Evolutionary conservation across 2,888 invertebrate genomes (phyloP).

Genomic region (Apodemia zela): DNA sequence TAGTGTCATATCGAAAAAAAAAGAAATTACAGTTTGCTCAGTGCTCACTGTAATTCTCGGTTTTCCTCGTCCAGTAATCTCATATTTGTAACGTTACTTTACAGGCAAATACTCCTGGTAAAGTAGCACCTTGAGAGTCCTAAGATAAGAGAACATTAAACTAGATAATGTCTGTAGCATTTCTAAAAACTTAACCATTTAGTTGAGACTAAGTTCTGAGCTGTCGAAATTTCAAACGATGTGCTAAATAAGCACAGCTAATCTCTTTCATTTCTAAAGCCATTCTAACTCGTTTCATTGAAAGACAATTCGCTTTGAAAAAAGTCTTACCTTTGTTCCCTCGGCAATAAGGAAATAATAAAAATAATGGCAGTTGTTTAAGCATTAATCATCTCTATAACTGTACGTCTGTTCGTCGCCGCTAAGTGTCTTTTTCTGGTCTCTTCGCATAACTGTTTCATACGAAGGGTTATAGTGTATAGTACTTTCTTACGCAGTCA

Average conservation of each 20-base stretch:
- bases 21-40: too few species aligned
- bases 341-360: constrained; percentile 31
- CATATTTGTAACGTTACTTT: too few species aligned
- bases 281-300: neutral
- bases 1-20: too few species aligned
- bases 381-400: constrained; percentile 38
- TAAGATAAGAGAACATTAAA: neutral
- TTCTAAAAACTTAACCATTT: neutral
- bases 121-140: too few species aligned
- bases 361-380: constrained; percentile 25
- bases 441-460: constrained; percentile 35
- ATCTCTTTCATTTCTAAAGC: constrained; percentile 1
- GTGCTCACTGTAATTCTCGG: too few species aligned
- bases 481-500: neutral
- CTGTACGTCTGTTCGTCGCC: constrained; percentile 33
- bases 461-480: constrained; percentile 11
- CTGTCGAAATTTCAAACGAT: neutral
- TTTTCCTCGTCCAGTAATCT: too few species aligned
- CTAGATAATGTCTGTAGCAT: neutral
- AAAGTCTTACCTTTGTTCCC: constrained; percentile 33
- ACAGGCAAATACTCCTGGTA: too few species aligned
- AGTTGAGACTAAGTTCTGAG: neutral
- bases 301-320: constrained; percentile 3
- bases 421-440: constrained; percentile 41
- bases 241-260: neutral